phyloP scores from a whole-genome alignment of 1,140 invertebrate species.

The Nylanderia fulva region DNA sequence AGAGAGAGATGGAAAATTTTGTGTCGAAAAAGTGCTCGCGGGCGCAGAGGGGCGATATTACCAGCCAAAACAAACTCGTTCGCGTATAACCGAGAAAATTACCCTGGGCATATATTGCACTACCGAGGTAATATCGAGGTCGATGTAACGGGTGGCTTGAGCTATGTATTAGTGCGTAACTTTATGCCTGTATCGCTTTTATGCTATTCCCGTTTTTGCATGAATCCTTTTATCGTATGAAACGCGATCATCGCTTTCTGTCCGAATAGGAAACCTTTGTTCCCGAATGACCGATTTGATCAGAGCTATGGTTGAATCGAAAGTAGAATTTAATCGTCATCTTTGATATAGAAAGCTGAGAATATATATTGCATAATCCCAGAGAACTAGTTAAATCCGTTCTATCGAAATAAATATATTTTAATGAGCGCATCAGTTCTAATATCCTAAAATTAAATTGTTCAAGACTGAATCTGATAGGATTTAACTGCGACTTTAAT shows the following conservation, averaged over 20 bases:
- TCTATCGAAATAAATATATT: not conserved
- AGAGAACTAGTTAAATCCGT: not conserved
- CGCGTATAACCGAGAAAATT: slow-evolving; percentile 77
- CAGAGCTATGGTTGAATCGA: not conserved
- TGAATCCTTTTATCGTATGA: not conserved
- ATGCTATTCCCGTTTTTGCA: slow-evolving; percentile 4
- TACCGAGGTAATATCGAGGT: slow-evolving; percentile 46
- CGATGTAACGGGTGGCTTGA: not conserved
- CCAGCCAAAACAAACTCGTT: slow-evolving; percentile 73
- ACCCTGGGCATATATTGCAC: slow-evolving; percentile 52
- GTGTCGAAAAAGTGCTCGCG: not conserved
- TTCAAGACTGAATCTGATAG: not conserved
- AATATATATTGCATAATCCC: not conserved
- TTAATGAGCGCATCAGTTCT: not conserved
- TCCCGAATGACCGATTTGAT: not conserved
- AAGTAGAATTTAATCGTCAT: not conserved
- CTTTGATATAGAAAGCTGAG: not conserved
- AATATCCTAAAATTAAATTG: not conserved
- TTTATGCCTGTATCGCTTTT: slow-evolving; percentile 8
- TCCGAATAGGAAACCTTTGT: not conserved
- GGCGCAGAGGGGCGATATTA: slow-evolving; percentile 65
- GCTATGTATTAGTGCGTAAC: slow-evolving; percentile 35
- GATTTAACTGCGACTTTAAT: no score
- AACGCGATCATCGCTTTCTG: not conserved
- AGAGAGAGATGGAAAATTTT: slow-evolving; percentile 2